phyloP scores from a whole-genome alignment of 2,888 invertebrate species.

The Crocallis elinguaria region DNA sequence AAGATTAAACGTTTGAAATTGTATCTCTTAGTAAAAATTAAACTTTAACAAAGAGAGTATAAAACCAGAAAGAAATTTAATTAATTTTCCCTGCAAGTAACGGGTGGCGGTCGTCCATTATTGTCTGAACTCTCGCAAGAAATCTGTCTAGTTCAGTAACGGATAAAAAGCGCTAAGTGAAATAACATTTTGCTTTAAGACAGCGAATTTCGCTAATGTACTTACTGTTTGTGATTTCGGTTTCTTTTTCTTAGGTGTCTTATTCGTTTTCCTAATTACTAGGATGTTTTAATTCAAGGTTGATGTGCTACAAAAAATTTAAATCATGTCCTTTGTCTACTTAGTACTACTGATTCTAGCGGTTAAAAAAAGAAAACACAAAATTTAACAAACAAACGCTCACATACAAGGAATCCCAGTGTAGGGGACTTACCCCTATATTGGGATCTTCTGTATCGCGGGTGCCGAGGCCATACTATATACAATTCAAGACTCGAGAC shows the following conservation, averaged over 20 bases:
- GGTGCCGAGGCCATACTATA: too few species aligned
- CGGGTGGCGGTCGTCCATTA: constrained; percentile 30
- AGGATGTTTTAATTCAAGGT: too few species aligned
- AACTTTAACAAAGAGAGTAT: constrained; percentile 27
- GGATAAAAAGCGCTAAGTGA: constrained; percentile 11
- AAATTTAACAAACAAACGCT: too few species aligned
- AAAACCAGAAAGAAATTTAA: constrained; percentile 34
- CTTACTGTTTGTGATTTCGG: neutral
- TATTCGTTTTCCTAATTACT: neutral
- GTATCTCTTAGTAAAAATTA: constrained; percentile 28
- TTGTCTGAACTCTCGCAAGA: constrained; percentile 17
- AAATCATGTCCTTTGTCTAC: too few species aligned
- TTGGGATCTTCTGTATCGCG: too few species aligned
- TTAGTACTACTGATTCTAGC: too few species aligned
- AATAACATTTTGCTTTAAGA: neutral
- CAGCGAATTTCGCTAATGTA: neutral
- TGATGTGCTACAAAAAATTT: too few species aligned
- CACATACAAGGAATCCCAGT: too few species aligned
- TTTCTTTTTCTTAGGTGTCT: neutral
- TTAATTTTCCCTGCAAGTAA: constrained; percentile 36
- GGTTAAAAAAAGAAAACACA: too few species aligned
- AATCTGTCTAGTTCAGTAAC: constrained; percentile 1
- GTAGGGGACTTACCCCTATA: too few species aligned
- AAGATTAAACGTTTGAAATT: too few species aligned
- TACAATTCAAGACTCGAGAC: too few species aligned